Conservation (phyloP, 2,797 vertebrate species). For the Coccyzus lansbergi region DNA sequence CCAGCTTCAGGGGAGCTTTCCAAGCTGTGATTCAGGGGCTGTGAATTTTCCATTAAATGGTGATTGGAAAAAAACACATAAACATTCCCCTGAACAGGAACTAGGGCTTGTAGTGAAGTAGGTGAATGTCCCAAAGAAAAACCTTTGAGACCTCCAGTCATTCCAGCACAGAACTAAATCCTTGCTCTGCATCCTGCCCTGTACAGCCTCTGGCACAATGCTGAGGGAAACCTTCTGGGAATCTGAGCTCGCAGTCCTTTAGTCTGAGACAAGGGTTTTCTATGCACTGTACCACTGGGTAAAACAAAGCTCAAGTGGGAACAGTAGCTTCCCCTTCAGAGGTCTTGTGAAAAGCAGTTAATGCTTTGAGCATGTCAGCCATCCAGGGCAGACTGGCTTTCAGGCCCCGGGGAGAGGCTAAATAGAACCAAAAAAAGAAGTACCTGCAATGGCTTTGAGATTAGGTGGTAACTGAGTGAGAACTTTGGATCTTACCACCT, state of each 20-base stretch:
- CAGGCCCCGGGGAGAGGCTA: not conserved
- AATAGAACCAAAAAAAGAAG: not conserved
- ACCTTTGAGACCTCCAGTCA: not conserved
- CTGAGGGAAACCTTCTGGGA: not conserved
- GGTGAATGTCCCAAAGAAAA: not conserved
- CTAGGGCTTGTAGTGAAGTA: not conserved
- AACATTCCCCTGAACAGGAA: not conserved
- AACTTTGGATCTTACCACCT: not conserved
- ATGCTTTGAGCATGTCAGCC: not conserved
- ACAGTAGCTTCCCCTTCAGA: not conserved
- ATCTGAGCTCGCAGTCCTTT: not conserved
- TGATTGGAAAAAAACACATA: not conserved
- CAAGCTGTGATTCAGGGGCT: not conserved
- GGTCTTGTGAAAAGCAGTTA: not conserved
- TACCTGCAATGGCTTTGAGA: not conserved
- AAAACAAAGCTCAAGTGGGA: not conserved
- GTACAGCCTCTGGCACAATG: not conserved
- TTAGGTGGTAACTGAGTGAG: slow-evolving; percentile 26
- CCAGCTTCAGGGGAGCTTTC: not conserved
- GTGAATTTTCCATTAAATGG: not conserved
- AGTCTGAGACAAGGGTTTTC: not conserved
- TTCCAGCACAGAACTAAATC: not conserved
- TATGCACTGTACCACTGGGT: not conserved
- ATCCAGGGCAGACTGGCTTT: not conserved
- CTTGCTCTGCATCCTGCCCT: not conserved